Evolutionary conservation across 1,140 invertebrate genomes (phyloP).

Genomic region (Hetaerina americana): DNA sequence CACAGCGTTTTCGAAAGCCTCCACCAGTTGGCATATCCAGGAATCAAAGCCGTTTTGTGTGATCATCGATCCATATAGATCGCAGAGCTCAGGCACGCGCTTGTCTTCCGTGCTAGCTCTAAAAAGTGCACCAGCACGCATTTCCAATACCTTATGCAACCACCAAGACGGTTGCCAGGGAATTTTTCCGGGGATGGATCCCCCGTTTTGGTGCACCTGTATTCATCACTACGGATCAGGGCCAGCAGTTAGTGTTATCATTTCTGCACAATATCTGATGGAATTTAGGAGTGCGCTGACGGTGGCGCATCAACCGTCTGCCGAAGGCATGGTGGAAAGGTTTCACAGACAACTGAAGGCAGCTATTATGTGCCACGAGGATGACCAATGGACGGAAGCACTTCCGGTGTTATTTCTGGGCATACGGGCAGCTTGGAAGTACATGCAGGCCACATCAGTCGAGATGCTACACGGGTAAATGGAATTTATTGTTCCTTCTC

Average conservation of each 20-base stretch:
- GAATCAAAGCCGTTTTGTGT: constrained; percentile 24
- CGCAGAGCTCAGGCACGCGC: background rate
- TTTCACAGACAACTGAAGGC: background rate
- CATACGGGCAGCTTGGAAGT: constrained; percentile 13
- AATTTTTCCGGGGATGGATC: background rate
- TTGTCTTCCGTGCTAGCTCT: background rate
- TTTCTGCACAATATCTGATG: background rate
- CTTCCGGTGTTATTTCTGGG: background rate
- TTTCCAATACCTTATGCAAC: background rate
- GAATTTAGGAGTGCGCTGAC: background rate
- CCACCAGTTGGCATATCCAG: constrained; percentile 21
- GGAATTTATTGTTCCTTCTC: constrained; percentile 11
- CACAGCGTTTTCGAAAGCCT: constrained; percentile 17
- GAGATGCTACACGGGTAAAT: constrained; percentile 18
- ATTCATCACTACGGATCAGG: background rate
- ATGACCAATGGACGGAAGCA: constrained; percentile 8
- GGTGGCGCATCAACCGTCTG: background rate
- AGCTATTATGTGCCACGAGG: background rate
- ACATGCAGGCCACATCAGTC: constrained; percentile 13
- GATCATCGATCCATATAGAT: constrained; percentile 18
- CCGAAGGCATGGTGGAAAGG: background rate
- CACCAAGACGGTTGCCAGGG: background rate
- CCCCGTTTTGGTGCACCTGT: background rate
- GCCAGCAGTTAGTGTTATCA: background rate
- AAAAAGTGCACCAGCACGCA: background rate